Percentiles rank a stretch among this genome's conserved stretches.
Conservation (phyloP, 1,140 invertebrate genomes). For the Tyrophagus putrescentiae region DNA sequence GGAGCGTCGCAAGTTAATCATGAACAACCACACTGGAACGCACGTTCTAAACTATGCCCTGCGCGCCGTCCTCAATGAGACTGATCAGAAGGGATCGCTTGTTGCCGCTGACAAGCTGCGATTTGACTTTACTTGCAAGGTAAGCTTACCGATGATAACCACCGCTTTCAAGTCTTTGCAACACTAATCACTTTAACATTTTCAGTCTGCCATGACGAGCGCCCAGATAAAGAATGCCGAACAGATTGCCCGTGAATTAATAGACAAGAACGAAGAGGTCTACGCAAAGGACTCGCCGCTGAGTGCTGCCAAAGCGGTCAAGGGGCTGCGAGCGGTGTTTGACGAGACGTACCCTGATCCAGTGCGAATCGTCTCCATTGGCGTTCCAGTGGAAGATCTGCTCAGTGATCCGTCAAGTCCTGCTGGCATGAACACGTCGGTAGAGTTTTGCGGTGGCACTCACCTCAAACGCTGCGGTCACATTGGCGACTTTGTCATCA, state of each 20-base stretch:
- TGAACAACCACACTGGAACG: slow-evolving; percentile 99
- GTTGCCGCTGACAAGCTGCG: slow-evolving; percentile 89
- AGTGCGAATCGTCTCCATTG: slow-evolving; percentile 87
- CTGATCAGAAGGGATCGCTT: slow-evolving; percentile 93
- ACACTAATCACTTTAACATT: too few species aligned
- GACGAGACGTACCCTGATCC: slow-evolving; percentile 98
- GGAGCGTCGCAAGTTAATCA: slow-evolving; percentile 63
- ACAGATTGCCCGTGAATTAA: slow-evolving; percentile 56
- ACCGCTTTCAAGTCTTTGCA: slow-evolving; percentile 18
- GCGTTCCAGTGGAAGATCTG: slow-evolving; percentile 75
- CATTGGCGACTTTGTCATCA: slow-evolving; percentile 70
- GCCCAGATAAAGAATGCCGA: slow-evolving; percentile 76
- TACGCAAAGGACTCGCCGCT: slow-evolving; percentile 78
- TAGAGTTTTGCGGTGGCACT: slow-evolving; percentile 99
- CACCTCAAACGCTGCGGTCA: slow-evolving; percentile 28
- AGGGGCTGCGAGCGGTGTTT: slow-evolving; percentile 92
- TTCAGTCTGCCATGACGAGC: slow-evolving; percentile 59
- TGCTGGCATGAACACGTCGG: slow-evolving; percentile 64
- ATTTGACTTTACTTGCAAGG: slow-evolving; percentile 95
- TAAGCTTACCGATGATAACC: slow-evolving; percentile 26
- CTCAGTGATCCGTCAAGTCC: slow-evolving; percentile 64
- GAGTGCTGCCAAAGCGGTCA: slow-evolving; percentile 70
- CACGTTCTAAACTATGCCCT: slow-evolving; percentile 92
- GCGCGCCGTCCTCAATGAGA: slow-evolving; percentile 70
- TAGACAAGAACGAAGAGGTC: slow-evolving; percentile 61